Evolutionary conservation across 2,888 invertebrate species (phyloP), one percentile per base, ranked within the genome.

Genomic region (Phyllotreta striolata): DNA sequence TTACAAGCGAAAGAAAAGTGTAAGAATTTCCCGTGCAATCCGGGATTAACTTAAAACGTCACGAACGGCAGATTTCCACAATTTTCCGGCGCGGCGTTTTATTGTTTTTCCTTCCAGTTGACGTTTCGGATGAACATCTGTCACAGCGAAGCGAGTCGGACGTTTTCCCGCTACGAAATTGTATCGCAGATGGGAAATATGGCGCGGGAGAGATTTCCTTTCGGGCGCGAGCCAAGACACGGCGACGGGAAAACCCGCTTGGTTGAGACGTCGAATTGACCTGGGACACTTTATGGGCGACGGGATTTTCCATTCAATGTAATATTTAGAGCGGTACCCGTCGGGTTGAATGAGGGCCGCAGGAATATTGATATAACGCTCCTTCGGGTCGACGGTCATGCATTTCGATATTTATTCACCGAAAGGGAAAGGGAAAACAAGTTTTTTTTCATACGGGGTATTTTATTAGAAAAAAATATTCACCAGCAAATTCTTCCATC

Each of bases 51-150:
- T 49, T 44, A 12, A 46, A 55, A 40, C 61, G 54, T 39, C 61
- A 41, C 47, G 59, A 61, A 54, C 62, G 60, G 62, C 62, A 67
- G 60, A 67, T 67, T 63, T 64, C 66, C 55, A 34, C 49, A 40
- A 44, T 55, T 63, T 12, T 54, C 43, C 52, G 12, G 24, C 62
- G 54, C 65, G 67, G 64, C 60, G 12, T 60, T 60, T 60, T 72
- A 70, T 71, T 70, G 72, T 70, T 73, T 73, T 59, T 71, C 63
- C 66, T 69, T 62, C 55, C 55, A 66, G 71, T 70, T 72, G 72
- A 73, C 72, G 66, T 72, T 66, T 68, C 55, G 67, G 69, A 70
- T 67, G 69, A 69, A 70, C 70, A 73, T 73, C 70, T 71, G 70
- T 73, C 72, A 73, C 69, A 62, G 59, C 44, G 66, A 65, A 68